phyloP scores from a whole-genome alignment of 2,113 vertebrate species.

The Perca flavescens region DNA sequence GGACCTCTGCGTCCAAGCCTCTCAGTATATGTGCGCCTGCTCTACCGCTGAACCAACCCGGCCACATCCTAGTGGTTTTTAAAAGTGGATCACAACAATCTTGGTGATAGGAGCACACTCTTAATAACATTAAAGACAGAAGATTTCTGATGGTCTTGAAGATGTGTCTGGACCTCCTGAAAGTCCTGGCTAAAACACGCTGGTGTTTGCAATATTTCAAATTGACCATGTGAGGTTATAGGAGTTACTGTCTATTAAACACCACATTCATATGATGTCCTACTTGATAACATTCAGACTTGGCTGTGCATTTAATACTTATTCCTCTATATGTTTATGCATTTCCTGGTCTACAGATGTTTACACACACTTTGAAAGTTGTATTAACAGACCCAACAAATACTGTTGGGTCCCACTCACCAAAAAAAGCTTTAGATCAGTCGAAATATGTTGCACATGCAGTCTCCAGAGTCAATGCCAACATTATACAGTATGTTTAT shows the following conservation, averaged over 20 bases:
- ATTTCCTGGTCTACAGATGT: background rate
- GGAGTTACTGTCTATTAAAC: background rate
- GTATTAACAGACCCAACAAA: background rate
- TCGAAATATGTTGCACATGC: conserved; percentile 27
- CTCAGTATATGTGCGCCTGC: too few relatives aligned
- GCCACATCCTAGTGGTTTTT: background rate
- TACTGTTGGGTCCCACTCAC: background rate
- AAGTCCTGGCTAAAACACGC: background rate
- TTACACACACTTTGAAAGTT: background rate
- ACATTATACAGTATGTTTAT: background rate
- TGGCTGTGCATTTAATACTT: background rate
- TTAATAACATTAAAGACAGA: background rate
- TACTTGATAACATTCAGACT: background rate
- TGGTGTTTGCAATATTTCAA: background rate
- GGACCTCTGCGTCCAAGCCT: too few relatives aligned
- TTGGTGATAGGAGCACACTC: background rate
- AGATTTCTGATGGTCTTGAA: conserved; percentile 14
- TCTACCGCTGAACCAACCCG: too few relatives aligned
- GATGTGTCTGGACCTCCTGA: background rate
- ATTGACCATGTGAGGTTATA: background rate
- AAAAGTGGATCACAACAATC: background rate
- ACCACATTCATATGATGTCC: background rate
- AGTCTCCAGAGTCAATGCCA: background rate
- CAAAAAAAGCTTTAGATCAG: conserved; percentile 6
- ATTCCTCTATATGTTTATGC: background rate